Percentiles rank a stretch among this genome's conserved stretches.
phyloP scores from a whole-genome alignment of 2,797 vertebrate genomes.

The Carapus acus region DNA sequence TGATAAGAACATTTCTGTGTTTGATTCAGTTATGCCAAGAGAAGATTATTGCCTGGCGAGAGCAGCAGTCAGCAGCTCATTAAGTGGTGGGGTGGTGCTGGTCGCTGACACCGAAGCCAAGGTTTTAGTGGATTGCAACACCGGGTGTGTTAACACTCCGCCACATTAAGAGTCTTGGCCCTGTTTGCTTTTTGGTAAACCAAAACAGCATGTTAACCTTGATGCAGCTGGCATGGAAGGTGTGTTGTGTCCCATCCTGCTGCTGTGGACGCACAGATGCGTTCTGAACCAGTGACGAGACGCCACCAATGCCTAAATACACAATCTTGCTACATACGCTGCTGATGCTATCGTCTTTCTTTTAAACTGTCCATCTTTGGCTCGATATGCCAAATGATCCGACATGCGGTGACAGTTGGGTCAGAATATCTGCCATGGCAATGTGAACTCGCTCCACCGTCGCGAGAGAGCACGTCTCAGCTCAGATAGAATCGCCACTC shows the following conservation, averaged over 20 bases:
- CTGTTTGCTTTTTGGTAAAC: slow-evolving; percentile 37
- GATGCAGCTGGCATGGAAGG: too few relatives aligned
- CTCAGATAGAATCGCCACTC: neutral
- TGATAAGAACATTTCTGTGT: slow-evolving; percentile 70
- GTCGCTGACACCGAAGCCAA: slow-evolving; percentile 64
- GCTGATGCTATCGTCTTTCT: slow-evolving; percentile 39
- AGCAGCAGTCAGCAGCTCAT: slow-evolving; percentile 65
- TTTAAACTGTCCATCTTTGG: slow-evolving; percentile 37
- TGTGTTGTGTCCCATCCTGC: slow-evolving; percentile 5
- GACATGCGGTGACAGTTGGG: slow-evolving; percentile 31
- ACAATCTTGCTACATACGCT: slow-evolving; percentile 23
- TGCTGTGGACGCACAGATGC: slow-evolving; percentile 15
- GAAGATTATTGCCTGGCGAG: slow-evolving; percentile 69
- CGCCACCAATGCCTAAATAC: too few relatives aligned
- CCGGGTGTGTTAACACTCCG: slow-evolving; percentile 51
- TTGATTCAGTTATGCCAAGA: slow-evolving; percentile 68
- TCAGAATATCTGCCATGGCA: slow-evolving; percentile 11
- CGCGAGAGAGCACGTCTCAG: slow-evolving; percentile 8
- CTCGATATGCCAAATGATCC: slow-evolving; percentile 47
- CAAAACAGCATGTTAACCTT: slow-evolving; percentile 46
- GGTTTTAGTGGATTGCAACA: slow-evolving; percentile 60
- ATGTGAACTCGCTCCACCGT: slow-evolving; percentile 9
- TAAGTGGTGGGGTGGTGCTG: slow-evolving; percentile 68
- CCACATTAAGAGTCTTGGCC: slow-evolving; percentile 43
- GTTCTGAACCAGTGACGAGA: slow-evolving; percentile 20